A percentile compares a stretch with the other conserved stretches of the same genome.
These are phyloP conservation scores for Loxodonta africana DNA, from an alignment of 2,113 vertebrate species.

Conservation along the genomic window DNA sequence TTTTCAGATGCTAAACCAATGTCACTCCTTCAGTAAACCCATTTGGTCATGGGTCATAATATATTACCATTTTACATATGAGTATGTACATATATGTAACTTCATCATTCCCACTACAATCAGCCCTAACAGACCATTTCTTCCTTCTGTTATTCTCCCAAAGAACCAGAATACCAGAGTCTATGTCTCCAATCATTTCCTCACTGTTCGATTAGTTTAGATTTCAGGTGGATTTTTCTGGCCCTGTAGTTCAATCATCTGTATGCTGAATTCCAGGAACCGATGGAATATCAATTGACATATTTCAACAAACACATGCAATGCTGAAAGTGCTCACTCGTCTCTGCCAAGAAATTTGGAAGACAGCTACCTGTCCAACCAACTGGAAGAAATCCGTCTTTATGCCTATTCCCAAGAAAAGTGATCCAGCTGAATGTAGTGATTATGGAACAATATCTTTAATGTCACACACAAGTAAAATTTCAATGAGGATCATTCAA, in stretches of 20 bases:
- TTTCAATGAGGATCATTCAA: too few relatives aligned
- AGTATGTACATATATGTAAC: too few relatives aligned
- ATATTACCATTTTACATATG: background rate
- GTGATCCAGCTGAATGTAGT: too few relatives aligned
- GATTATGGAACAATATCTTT: too few relatives aligned
- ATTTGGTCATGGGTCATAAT: background rate
- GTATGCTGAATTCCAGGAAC: background rate
- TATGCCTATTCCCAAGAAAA: too few relatives aligned
- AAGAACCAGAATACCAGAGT: background rate
- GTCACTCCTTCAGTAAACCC: background rate
- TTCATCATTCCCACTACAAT: background rate
- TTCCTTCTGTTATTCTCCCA: background rate
- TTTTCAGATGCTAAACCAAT: background rate
- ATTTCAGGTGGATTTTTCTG: background rate
- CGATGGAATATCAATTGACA: too few relatives aligned
- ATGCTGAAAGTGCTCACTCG: too few relatives aligned
- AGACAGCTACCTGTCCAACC: too few relatives aligned
- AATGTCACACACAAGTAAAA: too few relatives aligned
- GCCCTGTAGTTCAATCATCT: background rate
- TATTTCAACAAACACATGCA: too few relatives aligned
- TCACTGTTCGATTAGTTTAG: background rate
- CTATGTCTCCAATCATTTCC: background rate
- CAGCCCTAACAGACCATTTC: background rate
- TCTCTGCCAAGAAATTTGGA: too few relatives aligned
- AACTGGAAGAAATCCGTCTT: too few relatives aligned